Evolutionary conservation across 2,797 vertebrate species (phyloP), one percentile per base, ranked within the genome.

Genomic region (Paramormyrops hopkinsi): DNA sequence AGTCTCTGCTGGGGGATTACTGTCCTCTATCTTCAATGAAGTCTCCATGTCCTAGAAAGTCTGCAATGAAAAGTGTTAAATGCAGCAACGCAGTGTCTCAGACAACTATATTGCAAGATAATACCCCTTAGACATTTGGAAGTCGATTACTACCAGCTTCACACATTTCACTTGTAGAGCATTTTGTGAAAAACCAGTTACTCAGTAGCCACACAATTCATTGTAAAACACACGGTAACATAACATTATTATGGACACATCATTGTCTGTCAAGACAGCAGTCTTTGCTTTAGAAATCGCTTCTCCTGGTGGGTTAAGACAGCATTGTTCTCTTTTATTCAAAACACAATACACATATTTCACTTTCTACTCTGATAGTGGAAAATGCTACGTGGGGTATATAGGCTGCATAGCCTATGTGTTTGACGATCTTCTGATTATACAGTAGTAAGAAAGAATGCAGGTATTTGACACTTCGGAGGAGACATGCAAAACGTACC

Each of bases 21-120:
- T 59, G 8, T 88, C 87, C 69, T 73, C 7, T 4, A 56, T 51
- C 48, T 88, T 85, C 51, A 59, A 4, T 11, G 84, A 88, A 76
- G 44, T 29, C 53, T 91, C 89, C 90, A 89, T 89, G 12, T 84
- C 73, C 11, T 46, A 53, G 12, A 54, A 33, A 82, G n/a, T 29
- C 44, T 11, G 44, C 8, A 33, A 22, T 54, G 41, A 87, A 37
- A 41, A 69, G 9, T 50, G 48, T n/a, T 65, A 37, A 54, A 51
- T 33, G 37, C 2, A 11, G 37, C 48, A 19, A 14, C 11, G 4
- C 50, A 53, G 22, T n/a, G 65, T 9, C 19, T 76, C 19, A 41
- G 41, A 51, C 84, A 62, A 86, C 59, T 12, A 29, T 19, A 1
- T 37, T 59, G 33, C 33, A 44, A 46, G 41, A 48, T n/a, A n/a